phyloP scores from a whole-genome alignment of 2,888 invertebrate genomes.

The Thera obeliscata region DNA sequence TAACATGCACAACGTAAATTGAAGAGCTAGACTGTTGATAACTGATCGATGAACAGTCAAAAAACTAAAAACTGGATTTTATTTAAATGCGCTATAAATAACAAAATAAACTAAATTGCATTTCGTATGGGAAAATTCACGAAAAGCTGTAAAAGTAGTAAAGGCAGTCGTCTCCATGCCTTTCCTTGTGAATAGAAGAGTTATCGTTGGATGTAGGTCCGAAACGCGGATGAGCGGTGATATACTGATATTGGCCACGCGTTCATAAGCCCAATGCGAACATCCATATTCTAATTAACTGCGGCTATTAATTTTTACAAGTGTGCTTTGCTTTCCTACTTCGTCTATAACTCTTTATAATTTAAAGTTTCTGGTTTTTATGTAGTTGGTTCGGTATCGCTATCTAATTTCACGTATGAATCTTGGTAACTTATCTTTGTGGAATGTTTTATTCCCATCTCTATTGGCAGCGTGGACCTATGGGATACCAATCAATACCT shows the following conservation, averaged over 20 bases:
- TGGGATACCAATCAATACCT: too few relatives aligned
- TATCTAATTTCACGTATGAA: conserved; percentile 10
- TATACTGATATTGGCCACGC: conserved; percentile 78
- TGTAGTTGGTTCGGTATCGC: conserved; percentile 17
- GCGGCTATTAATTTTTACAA: conserved; percentile 56
- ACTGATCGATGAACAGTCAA: too few relatives aligned
- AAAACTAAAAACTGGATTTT: too few relatives aligned
- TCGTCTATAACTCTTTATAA: conserved; percentile 28
- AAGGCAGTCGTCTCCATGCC: conserved; percentile 56
- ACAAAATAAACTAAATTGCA: not conserved
- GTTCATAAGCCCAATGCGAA: conserved; percentile 73
- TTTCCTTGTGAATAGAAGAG: conserved; percentile 57
- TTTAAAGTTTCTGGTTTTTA: conserved; percentile 21
- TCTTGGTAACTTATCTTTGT: conserved; percentile 1
- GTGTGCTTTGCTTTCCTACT: conserved; percentile 38
- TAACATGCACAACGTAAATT: too few relatives aligned
- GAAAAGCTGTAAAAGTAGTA: not conserved
- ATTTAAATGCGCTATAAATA: too few relatives aligned
- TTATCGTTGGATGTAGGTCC: conserved; percentile 66
- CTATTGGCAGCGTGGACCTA: too few relatives aligned
- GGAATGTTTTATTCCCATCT: not conserved
- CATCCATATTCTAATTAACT: conserved; percentile 75
- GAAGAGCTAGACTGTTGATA: too few relatives aligned
- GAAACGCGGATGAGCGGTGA: conserved; percentile 74
- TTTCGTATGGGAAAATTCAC: too few relatives aligned